Evolutionary conservation across 2,113 vertebrate genomes (phyloP).

Genomic region (Nansenia antarctica): DNA sequence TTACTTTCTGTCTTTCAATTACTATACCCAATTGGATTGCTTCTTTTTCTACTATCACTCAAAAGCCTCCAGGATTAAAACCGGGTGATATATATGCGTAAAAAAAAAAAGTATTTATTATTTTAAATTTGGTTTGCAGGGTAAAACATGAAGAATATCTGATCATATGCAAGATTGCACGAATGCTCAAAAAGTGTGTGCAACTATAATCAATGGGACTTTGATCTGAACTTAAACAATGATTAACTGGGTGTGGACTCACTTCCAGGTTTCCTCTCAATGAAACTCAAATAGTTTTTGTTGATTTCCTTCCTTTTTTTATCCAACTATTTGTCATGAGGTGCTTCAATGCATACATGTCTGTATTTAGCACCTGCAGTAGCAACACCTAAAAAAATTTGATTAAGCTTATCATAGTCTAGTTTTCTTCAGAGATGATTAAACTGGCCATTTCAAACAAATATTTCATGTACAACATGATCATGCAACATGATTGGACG

Average conservation of each 20-base stretch:
- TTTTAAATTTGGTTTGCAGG: not conserved
- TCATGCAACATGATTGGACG: not conserved
- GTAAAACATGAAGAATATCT: not conserved
- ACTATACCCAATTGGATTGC: not conserved
- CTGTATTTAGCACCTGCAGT: not conserved
- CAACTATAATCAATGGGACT: constrained; percentile 44
- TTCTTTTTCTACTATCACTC: not conserved
- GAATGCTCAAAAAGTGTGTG: constrained; percentile 21
- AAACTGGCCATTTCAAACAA: not conserved
- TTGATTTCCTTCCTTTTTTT: not conserved
- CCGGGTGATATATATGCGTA: not conserved
- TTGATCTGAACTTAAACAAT: constrained; percentile 54
- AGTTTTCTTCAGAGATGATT: not conserved
- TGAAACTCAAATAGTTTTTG: not conserved
- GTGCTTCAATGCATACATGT: not conserved
- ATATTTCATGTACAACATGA: not conserved
- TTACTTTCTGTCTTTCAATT: too few species aligned
- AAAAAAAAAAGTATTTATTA: not conserved
- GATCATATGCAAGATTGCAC: not conserved
- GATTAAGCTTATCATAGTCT: not conserved
- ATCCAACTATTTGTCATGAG: not conserved
- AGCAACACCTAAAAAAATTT: constrained; percentile 2
- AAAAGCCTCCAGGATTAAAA: not conserved
- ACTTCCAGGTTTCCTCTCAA: not conserved
- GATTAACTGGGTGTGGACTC: constrained; percentile 47